Percentiles rank a stretch among this genome's conserved stretches.
Conservation (phyloP, 2,113 vertebrate species). For the Brienomyrus brachyistius region DNA sequence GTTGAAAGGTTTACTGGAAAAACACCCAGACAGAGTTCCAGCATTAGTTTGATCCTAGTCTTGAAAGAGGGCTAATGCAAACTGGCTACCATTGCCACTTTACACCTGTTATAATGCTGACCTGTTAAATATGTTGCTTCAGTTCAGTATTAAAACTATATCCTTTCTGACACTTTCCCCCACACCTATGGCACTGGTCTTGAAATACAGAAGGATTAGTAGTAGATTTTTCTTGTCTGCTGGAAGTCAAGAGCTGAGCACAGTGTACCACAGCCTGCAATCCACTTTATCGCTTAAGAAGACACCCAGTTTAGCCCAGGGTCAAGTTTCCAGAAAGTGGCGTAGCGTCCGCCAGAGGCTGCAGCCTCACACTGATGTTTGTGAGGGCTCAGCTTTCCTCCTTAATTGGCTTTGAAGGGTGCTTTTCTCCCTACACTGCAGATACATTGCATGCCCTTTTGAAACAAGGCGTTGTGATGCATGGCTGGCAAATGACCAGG, state of each 20-base stretch:
- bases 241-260: not conserved
- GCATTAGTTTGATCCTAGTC: not conserved
- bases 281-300: not conserved
- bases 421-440: not conserved
- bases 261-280: not conserved
- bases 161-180: not conserved
- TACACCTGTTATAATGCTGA: not conserved
- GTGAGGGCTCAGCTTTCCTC: not conserved
- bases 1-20: not conserved
- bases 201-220: not conserved
- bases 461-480: not conserved
- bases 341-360: not conserved
- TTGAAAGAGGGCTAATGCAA: not conserved
- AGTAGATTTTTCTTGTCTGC: not conserved
- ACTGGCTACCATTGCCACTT: not conserved
- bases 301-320: slow-evolving; percentile 5
- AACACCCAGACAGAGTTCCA: not conserved
- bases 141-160: not conserved
- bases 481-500: not conserved
- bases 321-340: slow-evolving; percentile 4
- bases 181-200: not conserved
- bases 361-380: not conserved
- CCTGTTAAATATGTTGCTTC: not conserved
- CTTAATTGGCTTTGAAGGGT: not conserved
- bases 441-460: not conserved